Percentiles rank a stretch among this genome's conserved stretches.
These are phyloP conservation scores for Sepiola atlantica DNA, from an alignment of 2,888 invertebrate genomes.

Conservation along the genomic window DNA sequence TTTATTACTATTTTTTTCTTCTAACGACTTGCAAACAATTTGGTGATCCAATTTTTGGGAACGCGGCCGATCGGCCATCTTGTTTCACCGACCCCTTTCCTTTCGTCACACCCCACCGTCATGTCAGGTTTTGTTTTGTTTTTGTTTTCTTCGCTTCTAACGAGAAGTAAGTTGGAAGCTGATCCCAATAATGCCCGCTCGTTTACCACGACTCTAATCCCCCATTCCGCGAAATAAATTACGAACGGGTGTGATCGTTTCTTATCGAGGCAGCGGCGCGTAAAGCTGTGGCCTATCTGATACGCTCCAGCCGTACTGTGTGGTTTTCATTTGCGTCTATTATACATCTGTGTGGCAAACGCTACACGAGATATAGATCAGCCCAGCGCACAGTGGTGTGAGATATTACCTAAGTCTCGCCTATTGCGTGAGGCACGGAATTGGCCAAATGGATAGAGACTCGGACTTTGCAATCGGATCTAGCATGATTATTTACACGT, in stretches of 20 bases:
- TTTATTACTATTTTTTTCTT: neutral
- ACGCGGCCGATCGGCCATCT: neutral
- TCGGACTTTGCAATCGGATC: too few species aligned
- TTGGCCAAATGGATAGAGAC: too few species aligned
- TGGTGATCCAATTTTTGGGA: neutral
- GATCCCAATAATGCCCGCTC: neutral
- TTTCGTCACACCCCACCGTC: neutral
- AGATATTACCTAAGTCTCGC: neutral
- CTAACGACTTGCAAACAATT: neutral
- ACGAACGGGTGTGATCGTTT: constrained; percentile 1
- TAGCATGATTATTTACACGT: too few species aligned
- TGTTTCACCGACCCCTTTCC: neutral
- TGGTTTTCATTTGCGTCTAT: neutral
- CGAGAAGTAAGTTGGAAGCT: neutral
- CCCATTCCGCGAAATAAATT: neutral
- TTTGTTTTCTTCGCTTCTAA: neutral
- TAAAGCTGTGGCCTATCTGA: neutral
- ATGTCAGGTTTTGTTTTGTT: too few species aligned
- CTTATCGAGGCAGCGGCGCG: neutral
- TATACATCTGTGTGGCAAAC: neutral
- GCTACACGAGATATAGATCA: neutral
- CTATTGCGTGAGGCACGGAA: neutral
- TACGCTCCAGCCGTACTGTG: neutral
- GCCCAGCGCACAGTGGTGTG: neutral
- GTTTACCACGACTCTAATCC: neutral